These are phyloP conservation scores for Cranoglanis bouderius DNA, from an alignment of 2,113 vertebrate species.

Conservation along the genomic window DNA sequence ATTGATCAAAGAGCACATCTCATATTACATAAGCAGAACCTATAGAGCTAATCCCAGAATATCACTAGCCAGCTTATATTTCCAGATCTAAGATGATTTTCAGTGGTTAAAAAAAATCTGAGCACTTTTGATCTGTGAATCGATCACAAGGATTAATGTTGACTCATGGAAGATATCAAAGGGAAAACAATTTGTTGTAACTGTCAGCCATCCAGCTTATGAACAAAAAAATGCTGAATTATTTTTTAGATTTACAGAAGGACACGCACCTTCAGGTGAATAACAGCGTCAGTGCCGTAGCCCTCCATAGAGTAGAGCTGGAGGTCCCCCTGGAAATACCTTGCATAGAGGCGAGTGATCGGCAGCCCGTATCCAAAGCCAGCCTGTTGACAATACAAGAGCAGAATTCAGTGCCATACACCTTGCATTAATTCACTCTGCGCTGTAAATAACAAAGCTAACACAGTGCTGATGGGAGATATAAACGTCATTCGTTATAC, in stretches of 20 bases:
- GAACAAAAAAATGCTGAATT: not conserved
- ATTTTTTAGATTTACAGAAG: not conserved
- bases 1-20: not conserved
- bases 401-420: conserved; percentile 19
- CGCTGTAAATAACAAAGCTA: conserved; percentile 28
- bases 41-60: not conserved
- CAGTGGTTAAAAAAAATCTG: not conserved
- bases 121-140: not conserved
- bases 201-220: not conserved
- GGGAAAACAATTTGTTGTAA: not conserved
- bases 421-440: not conserved
- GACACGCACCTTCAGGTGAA: conserved; percentile 84
- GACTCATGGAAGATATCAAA: not conserved
- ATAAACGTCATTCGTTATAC: not conserved
- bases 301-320: conserved; percentile 96
- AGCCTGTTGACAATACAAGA: conserved; percentile 72
- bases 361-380: conserved; percentile 93
- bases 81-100: not conserved
- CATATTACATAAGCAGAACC: not conserved
- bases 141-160: not conserved
- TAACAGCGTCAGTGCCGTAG: conserved; percentile 88
- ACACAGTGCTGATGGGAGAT: conserved; percentile 15
- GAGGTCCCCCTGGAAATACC: conserved; percentile 95
- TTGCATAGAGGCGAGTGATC: conserved; percentile 92
- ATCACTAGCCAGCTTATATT: not conserved